A percentile compares a stretch with the other conserved stretches of the same genome.
These are phyloP conservation scores for Stomorhina lunata DNA, from an alignment of 2,888 invertebrate species.

Conservation along the genomic window DNA sequence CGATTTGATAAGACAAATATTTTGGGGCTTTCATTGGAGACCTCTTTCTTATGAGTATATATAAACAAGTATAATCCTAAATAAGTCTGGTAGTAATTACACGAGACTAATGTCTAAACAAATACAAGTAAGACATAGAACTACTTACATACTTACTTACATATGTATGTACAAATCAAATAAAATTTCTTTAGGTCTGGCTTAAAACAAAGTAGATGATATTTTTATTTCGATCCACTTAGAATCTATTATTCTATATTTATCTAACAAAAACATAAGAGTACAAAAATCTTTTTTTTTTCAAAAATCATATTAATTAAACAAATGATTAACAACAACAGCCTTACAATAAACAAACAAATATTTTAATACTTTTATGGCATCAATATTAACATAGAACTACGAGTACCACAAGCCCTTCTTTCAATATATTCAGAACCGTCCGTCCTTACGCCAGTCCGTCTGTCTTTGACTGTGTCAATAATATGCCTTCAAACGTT, in stretches of 20 bases:
- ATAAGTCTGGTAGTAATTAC: too few relatives aligned
- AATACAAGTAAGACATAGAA: too few relatives aligned
- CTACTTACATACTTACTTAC: too few relatives aligned
- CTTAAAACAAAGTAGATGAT: neutral
- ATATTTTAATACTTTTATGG: conserved; percentile 53
- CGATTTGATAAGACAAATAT: neutral
- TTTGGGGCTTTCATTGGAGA: neutral
- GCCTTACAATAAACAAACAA: conserved; percentile 42
- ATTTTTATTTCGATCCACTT: conserved; percentile 5
- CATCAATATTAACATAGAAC: conserved; percentile 31
- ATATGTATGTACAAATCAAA: neutral
- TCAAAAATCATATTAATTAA: conserved; percentile 49
- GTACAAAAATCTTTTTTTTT: too few relatives aligned
- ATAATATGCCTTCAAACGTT: neutral
- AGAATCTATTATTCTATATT: conserved; percentile 8
- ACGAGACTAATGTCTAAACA: neutral
- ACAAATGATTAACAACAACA: conserved; percentile 50
- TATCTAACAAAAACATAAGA: neutral
- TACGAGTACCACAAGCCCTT: too few relatives aligned
- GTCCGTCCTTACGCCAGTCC: neutral
- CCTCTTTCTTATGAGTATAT: neutral
- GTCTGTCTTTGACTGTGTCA: neutral
- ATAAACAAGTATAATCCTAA: too few relatives aligned
- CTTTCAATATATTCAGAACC: neutral
- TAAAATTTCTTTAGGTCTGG: neutral